phyloP scores from a whole-genome alignment of 2,797 vertebrate species.

The Apogon hyalosoma region DNA sequence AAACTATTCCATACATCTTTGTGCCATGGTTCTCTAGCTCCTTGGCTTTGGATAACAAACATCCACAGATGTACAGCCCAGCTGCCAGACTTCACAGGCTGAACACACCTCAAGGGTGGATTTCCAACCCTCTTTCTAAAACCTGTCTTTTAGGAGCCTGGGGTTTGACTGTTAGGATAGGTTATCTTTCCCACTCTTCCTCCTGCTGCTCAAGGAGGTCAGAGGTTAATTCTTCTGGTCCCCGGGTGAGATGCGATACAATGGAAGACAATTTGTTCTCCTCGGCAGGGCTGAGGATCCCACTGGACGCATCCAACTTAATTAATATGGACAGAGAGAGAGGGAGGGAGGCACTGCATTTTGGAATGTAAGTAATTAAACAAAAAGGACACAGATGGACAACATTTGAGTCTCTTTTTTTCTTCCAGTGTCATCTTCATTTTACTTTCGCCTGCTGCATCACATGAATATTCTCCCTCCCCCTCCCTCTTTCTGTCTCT shows the following conservation, averaged over 20 bases:
- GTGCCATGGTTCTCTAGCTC: too few species aligned
- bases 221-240: constrained; percentile 71
- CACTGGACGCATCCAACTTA: constrained; percentile 6
- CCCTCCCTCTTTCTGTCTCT: constrained; percentile 35
- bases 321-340: too few species aligned
- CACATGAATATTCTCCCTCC: too few species aligned
- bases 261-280: constrained; percentile 70
- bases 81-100: constrained; percentile 23
- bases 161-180: constrained; percentile 37
- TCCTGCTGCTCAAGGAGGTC: constrained; percentile 57
- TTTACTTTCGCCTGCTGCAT: too few species aligned
- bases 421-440: too few species aligned
- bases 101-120: constrained; percentile 21
- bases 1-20: too few species aligned
- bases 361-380: too few species aligned
- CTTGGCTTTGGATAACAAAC: neutral
- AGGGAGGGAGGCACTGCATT: too few species aligned
- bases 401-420: too few species aligned
- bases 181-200: constrained; percentile 61
- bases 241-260: constrained; percentile 61
- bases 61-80: neutral
- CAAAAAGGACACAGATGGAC: too few species aligned
- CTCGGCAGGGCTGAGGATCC: constrained; percentile 42
- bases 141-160: constrained; percentile 16
- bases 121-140: constrained; percentile 30